Evolutionary conservation across 2,888 invertebrate species (phyloP).

Genomic region (Leptura quadrifasciata): DNA sequence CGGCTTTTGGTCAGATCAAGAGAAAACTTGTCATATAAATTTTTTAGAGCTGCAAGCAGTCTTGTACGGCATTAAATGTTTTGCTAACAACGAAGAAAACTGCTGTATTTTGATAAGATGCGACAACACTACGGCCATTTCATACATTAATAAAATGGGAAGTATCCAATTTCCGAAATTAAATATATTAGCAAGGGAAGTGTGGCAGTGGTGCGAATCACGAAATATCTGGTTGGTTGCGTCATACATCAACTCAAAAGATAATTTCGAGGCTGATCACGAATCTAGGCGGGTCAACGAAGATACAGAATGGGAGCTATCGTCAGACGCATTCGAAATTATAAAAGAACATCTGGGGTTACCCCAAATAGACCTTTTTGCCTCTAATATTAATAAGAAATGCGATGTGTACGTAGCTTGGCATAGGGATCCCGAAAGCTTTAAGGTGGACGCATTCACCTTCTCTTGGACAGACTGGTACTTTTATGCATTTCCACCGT

Average conservation of each 20-base stretch:
- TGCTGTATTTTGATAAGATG: constrained; percentile 52
- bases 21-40: constrained; percentile 58
- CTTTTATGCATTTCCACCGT: constrained; percentile 63
- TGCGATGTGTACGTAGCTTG: constrained; percentile 19
- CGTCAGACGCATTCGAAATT: constrained; percentile 23
- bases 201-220: constrained; percentile 60
- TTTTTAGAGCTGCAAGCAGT: constrained; percentile 58
- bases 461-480: constrained; percentile 35
- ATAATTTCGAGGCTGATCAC: constrained; percentile 52
- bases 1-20: constrained; percentile 57
- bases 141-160: too few species aligned
- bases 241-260: constrained; percentile 54
- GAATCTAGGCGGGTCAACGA: constrained; percentile 35
- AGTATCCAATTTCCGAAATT: too few species aligned
- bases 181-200: constrained; percentile 54
- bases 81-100: constrained; percentile 48
- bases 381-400: constrained; percentile 16
- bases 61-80: constrained; percentile 57
- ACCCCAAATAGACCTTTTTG: constrained; percentile 47
- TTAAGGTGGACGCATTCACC: constrained; percentile 44
- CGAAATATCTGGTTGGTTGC: constrained; percentile 52
- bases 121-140: constrained; percentile 60
- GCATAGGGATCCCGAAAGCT: constrained; percentile 25
- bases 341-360: constrained; percentile 24
- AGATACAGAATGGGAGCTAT: constrained; percentile 54